Base-by-base conservation (phyloP, 2,888 invertebrate species). In the Koerneria pararmatus region DNA sequence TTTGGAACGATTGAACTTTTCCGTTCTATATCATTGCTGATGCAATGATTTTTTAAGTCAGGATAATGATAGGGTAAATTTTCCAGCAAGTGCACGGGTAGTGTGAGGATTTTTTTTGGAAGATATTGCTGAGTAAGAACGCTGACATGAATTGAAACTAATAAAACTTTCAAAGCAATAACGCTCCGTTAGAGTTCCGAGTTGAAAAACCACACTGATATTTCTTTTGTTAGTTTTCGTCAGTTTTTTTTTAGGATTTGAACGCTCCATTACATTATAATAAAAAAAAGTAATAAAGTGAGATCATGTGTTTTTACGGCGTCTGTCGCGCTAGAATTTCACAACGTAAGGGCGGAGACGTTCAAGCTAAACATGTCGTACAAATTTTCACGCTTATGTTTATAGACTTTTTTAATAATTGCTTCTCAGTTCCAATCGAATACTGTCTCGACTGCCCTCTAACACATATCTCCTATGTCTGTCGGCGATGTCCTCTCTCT, bases 401-500 rank as follows among this genome's bases (percentile, higher is more conserved):
- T n/a, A n/a, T n/a, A n/a, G n/a, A n/a, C n/a, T n/a, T n/a, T n/a
- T n/a, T n/a, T 22, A 1, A 35, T 22, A 6, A 34, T 15, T 4
- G 1, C 35, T 37, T 58, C 73, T 56, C 69, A 78, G 79, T 51
- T 75, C 77, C 67, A 80, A 80, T 68, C 71, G 75, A 46, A 80
- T 76, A 59, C 73, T 80, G 37, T 70, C 69, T 32, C 75, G 73
- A 65, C 69, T 77, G 29, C 75, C 77, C 27, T 74, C 77, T 37
- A 77, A 77, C 69, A 66, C 70, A 27, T 77, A 76, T 56, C 65
- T 77, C 15, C 65, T 77, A 34, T 71, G 72, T 24, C 62, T 80
- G 53, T 74, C 80, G 2, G 69, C 71, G n/a, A 76, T 78, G 75
- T 78, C 78, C 32, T 77, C 76, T 27, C 58, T 78, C 37, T 80